Conservation (phyloP, 2,888 invertebrate species). For the Marronus borbonicus region DNA sequence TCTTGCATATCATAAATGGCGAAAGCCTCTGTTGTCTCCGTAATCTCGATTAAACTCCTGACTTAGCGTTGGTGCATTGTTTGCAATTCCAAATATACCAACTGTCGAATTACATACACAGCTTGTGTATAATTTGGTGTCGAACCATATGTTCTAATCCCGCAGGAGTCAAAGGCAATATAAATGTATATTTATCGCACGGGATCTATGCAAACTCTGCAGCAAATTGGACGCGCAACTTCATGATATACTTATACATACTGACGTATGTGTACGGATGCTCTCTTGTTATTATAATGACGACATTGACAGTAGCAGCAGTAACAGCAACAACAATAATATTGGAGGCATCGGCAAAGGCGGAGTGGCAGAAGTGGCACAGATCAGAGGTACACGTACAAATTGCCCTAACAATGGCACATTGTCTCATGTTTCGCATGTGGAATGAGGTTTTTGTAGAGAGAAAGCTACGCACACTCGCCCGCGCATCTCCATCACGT, state of each 20-base stretch:
- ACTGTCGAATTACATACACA: constrained; percentile 16
- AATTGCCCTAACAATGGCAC: constrained; percentile 58
- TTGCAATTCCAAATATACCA: constrained; percentile 8
- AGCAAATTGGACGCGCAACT: constrained; percentile 24
- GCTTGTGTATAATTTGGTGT: constrained; percentile 15
- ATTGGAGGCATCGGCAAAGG: constrained; percentile 29
- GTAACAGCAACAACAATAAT: constrained; percentile 34
- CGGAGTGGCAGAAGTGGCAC: constrained; percentile 34
- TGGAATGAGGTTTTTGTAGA: constrained; percentile 56
- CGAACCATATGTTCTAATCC: constrained; percentile 21
- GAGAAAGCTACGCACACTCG: constrained; percentile 21
- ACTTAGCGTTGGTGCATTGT: constrained; percentile 12
- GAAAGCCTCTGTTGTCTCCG: background rate
- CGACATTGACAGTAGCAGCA: constrained; percentile 24
- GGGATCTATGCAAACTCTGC: constrained; percentile 14
- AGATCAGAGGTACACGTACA: constrained; percentile 54
- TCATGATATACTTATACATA: constrained; percentile 34
- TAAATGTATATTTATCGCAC: constrained; percentile 37
- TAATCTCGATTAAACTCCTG: constrained; percentile 10
- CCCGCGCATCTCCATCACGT: constrained; percentile 44
- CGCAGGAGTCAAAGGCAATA: constrained; percentile 33
- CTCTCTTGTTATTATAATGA: background rate
- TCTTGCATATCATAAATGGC: constrained; percentile 6
- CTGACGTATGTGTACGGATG: constrained; percentile 3
- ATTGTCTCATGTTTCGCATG: constrained; percentile 60